Evolutionary conservation across 2,888 invertebrate species (phyloP).

Genomic region (Protonemura montana): DNA sequence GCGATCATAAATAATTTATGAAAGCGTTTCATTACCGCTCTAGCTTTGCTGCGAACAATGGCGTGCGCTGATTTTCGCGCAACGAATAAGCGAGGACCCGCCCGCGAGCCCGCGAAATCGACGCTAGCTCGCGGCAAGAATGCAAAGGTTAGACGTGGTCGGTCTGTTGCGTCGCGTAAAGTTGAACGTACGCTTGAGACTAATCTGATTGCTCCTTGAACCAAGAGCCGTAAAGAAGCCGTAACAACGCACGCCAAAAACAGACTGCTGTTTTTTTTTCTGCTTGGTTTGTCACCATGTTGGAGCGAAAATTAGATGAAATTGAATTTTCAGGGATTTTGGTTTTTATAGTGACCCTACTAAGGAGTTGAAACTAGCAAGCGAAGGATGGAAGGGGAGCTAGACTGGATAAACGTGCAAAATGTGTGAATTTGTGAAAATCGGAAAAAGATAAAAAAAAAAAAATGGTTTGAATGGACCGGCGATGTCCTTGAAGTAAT

Average conservation of each 20-base stretch:
- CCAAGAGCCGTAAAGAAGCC: not conserved
- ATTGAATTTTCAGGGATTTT: no score
- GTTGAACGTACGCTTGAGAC: not conserved
- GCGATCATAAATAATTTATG: not conserved
- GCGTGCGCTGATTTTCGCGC: not conserved
- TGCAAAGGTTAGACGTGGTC: no score
- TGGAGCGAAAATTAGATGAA: not conserved
- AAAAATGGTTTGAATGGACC: no score
- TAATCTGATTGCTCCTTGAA: slow-evolving; percentile 9
- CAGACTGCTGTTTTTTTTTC: no score
- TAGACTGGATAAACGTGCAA: no score
- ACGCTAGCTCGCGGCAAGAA: not conserved
- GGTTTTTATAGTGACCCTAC: no score
- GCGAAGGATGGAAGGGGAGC: no score
- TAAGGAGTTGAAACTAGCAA: no score
- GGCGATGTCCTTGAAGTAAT: no score
- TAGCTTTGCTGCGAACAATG: not conserved
- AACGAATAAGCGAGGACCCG: not conserved
- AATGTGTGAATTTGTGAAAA: no score
- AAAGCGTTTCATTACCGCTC: not conserved
- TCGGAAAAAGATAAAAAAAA: no score
- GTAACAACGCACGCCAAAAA: not conserved
- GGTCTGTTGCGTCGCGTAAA: not conserved
- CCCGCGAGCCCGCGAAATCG: not conserved
- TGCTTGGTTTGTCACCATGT: no score